These are phyloP conservation scores for Galeopterus variegatus DNA, from an alignment of 2,113 vertebrate genomes.

Conservation along the genomic window DNA sequence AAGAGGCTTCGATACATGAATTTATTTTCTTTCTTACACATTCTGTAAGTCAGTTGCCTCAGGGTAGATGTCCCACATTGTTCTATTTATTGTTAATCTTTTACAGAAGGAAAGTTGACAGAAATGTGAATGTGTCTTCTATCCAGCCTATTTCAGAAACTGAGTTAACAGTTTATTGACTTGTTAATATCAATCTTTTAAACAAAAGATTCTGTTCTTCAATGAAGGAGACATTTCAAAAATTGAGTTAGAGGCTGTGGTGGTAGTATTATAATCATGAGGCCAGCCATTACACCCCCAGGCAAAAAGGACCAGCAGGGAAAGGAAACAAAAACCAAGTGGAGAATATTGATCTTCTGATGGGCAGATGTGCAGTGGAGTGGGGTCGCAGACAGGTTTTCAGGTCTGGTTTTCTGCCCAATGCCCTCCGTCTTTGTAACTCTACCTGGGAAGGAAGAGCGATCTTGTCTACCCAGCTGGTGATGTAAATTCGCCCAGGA, in stretches of 20 bases:
- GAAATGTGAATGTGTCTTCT: background rate
- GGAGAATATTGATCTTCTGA: background rate
- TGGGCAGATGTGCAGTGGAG: fast-evolving
- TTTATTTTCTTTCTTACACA: background rate
- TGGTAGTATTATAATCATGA: background rate
- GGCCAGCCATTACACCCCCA: background rate
- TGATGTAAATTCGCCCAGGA: too few species aligned
- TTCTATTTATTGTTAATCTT: background rate
- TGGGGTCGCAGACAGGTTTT: background rate
- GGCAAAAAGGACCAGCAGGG: background rate
- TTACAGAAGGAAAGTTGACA: background rate
- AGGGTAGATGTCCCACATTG: background rate
- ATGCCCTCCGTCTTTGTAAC: background rate
- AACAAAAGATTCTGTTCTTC: background rate
- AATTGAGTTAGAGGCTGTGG: background rate
- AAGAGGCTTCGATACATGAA: fast-evolving
- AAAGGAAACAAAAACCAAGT: background rate
- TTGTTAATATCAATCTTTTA: constrained; percentile 20
- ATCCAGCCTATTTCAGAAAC: constrained; percentile 20
- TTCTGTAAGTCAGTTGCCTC: background rate
- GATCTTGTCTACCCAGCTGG: background rate
- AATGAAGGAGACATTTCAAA: background rate
- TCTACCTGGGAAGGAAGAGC: background rate
- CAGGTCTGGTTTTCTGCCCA: background rate
- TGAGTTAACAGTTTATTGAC: constrained; percentile 15